These are phyloP conservation scores for Metacarcinus magister DNA, from an alignment of 2,888 invertebrate species.

Conservation along the genomic window DNA sequence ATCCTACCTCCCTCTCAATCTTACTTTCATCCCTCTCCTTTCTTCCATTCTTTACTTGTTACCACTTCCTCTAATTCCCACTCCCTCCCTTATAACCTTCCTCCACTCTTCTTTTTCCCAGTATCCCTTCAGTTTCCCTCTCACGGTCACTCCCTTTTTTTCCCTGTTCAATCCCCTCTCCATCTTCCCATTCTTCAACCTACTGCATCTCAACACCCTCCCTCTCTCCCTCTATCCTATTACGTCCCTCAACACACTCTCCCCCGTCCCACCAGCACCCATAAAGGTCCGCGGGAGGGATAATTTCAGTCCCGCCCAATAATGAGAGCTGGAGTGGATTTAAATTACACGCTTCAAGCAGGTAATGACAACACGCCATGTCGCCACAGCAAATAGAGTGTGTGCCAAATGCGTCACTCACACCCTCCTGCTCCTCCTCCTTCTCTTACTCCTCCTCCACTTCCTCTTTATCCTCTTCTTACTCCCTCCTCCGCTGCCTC, in stretches of 20 bases:
- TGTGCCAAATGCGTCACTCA: neutral
- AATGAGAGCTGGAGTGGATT: constrained; percentile 16
- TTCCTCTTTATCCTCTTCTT: too few relatives aligned
- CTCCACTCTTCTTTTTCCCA: too few relatives aligned
- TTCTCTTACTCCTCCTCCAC: neutral
- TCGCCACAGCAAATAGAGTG: constrained; percentile 11
- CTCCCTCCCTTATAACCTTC: too few relatives aligned
- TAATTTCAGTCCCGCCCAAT: neutral
- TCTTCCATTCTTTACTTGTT: too few relatives aligned
- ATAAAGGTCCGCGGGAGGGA: neutral
- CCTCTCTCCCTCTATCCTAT: neutral
- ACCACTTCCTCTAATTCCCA: too few relatives aligned
- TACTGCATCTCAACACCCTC: neutral
- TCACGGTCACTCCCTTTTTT: too few relatives aligned
- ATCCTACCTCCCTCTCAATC: too few relatives aligned
- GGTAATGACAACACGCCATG: neutral
- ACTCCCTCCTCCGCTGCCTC: too few relatives aligned
- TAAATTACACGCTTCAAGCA: neutral
- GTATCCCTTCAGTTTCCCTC: too few relatives aligned
- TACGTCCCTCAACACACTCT: neutral
- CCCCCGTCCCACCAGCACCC: neutral
- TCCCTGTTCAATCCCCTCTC: too few relatives aligned
- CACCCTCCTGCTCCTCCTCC: neutral
- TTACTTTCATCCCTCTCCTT: too few relatives aligned
- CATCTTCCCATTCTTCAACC: too few relatives aligned